Evolutionary conservation across 64 coral and sea anemone species (phyloP).

Genomic region (Stichodactyla mertensii): DNA sequence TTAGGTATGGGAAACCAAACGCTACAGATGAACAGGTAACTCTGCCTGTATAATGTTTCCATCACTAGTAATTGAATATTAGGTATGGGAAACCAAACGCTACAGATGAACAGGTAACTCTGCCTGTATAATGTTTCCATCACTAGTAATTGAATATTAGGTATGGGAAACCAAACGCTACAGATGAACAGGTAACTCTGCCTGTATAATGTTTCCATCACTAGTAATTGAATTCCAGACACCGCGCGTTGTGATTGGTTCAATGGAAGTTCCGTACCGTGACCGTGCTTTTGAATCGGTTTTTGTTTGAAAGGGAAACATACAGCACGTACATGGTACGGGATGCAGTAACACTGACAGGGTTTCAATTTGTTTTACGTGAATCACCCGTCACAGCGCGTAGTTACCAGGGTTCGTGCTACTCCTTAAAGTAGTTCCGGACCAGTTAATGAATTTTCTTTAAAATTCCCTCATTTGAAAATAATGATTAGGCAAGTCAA

Average conservation of each 20-base stretch:
- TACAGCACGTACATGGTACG: too few species aligned
- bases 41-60: not conserved
- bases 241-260: not conserved
- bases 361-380: too few species aligned
- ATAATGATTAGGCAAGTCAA: too few species aligned
- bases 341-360: too few species aligned
- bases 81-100: slow-evolving; percentile 89
- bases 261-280: not conserved
- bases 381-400: too few species aligned
- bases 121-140: not conserved
- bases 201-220: not conserved
- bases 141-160: slow-evolving; percentile 55
- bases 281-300: not conserved
- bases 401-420: too few species aligned
- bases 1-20: slow-evolving; percentile 87
- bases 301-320: too few species aligned
- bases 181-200: slow-evolving; percentile 70
- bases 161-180: slow-evolving; percentile 87
- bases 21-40: slow-evolving; percentile 85
- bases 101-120: slow-evolving; percentile 75
- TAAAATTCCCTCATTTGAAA: too few species aligned
- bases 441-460: too few species aligned
- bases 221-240: not conserved
- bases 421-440: too few species aligned
- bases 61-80: slow-evolving; percentile 47